Conservation (phyloP, 2,888 invertebrate genomes). For the Phengaris arion region DNA sequence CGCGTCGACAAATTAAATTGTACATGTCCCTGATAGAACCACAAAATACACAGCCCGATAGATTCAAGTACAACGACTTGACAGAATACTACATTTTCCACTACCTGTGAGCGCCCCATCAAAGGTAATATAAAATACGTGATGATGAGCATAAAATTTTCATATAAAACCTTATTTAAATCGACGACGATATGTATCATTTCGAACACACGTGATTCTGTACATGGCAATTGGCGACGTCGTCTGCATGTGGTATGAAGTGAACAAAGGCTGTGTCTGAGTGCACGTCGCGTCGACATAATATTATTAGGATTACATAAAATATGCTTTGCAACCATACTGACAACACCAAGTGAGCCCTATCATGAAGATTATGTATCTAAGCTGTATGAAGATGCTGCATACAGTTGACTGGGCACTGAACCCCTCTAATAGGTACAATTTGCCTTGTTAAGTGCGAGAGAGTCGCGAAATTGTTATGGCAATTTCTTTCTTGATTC, state of each 20-base stretch:
- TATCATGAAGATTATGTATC: too few species aligned
- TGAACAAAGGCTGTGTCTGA: not conserved
- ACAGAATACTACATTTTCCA: not conserved
- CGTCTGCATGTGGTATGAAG: constrained; percentile 3
- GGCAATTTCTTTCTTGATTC: too few species aligned
- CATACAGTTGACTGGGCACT: too few species aligned
- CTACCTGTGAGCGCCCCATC: not conserved
- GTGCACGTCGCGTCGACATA: not conserved
- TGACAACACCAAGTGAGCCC: too few species aligned
- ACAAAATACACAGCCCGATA: too few species aligned
- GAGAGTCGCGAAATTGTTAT: too few species aligned
- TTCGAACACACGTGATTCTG: not conserved
- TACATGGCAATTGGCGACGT: not conserved
- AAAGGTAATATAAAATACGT: not conserved
- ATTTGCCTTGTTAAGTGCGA: too few species aligned
- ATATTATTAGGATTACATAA: not conserved
- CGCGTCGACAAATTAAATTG: not conserved
- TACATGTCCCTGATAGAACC: not conserved
- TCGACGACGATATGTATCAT: not conserved
- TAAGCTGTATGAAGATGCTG: too few species aligned
- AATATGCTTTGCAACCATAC: too few species aligned
- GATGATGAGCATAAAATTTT: not conserved
- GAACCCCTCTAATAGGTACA: too few species aligned
- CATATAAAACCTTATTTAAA: constrained; percentile 5
- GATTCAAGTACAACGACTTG: not conserved